Base-by-base conservation (phyloP, 2,113 vertebrate species). In the Callionymus lyra region DNA sequence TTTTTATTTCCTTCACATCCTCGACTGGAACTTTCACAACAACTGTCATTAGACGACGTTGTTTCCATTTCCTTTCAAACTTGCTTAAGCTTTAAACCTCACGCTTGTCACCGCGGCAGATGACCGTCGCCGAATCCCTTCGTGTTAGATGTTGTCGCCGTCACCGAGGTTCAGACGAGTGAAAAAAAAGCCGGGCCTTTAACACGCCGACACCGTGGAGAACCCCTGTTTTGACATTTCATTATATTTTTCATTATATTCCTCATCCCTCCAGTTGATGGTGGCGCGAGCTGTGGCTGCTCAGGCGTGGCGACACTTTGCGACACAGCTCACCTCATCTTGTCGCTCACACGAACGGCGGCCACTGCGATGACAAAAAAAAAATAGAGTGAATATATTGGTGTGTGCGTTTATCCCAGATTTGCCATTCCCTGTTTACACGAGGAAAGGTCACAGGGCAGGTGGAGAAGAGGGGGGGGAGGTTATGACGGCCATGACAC, bases 191-290 rank as follows among this genome's bases (percentile, higher is more conserved):
- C 51, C 37, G 50, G 53, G 59, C 46, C 60, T 49, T 56, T 44
- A 63, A 70, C 70, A 56, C 39, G 57, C 65, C 58, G 43, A 63
- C 64, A 12, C 44, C 59, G 34, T 16, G 48, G 59, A 74, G 58
- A 68, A 67, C 65, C 69, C 67, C 53, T 66, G 64, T 62, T 81
- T 76, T 82, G 81, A 83, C 81, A 82, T 83, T 80, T 81, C 79
- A 83, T 83, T 82, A 83, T 79, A 79, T 82, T 83, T 83, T 79
- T 79, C 79, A 82, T 83, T 81, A 81, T 78, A 75, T 79, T 83
- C 78, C 56, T 73, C 81, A 81, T 83, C 74, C 78, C 62, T 68
- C 65, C 68, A 68, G 59, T 71, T 81, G 78, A 83, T 81, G 80
- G 75, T 72, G 78, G 74, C 66, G 43, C 54, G 67, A 5, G 55